Conservation (phyloP, 2,888 invertebrate genomes). For the Tenodera sinensis region DNA sequence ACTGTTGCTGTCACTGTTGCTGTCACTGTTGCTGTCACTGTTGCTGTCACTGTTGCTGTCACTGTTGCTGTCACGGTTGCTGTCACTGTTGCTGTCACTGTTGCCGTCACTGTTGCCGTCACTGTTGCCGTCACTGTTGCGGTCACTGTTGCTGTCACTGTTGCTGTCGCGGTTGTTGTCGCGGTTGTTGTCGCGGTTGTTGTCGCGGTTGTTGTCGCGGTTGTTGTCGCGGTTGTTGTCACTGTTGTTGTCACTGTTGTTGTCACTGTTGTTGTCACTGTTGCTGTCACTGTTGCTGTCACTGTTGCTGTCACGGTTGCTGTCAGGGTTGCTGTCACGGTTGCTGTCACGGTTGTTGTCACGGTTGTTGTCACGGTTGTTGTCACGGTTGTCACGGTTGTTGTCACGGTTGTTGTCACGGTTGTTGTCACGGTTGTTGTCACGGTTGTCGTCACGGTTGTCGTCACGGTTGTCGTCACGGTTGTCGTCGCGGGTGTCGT, state of each 20-base stretch:
- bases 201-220: no score
- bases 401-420: no score
- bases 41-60: background rate
- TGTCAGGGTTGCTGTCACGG: no score
- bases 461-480: conserved; percentile 1
- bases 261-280: background rate
- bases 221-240: no score
- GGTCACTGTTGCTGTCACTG: background rate
- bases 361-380: no score
- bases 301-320: background rate
- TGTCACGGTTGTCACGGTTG: no score
- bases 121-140: background rate
- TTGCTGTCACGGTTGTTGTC: no score
- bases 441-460: background rate
- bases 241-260: no score
- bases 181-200: no score
- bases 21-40: background rate
- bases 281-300: background rate
- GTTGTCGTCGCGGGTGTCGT: no score
- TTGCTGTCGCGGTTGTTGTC: no score
- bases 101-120: conserved; percentile 6
- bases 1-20: background rate
- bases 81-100: conserved; percentile 7
- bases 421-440: no score
- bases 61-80: conserved; percentile 4